Evolutionary conservation across 2,113 vertebrate genomes (phyloP).

Genomic region (Thunnus maccoyii): DNA sequence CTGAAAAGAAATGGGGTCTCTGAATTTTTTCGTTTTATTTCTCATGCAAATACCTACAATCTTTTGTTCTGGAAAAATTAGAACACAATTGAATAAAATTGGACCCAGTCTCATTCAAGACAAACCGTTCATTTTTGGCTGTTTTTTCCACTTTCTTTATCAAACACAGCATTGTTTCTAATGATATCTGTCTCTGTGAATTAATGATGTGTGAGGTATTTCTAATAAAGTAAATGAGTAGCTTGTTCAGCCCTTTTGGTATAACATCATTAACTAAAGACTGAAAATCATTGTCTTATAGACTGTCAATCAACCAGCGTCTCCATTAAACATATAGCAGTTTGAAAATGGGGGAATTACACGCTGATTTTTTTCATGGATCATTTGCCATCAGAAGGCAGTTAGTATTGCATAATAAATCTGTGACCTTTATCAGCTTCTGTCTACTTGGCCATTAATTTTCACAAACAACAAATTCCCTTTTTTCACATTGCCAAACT

Average conservation of each 20-base stretch:
- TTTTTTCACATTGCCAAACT: slow-evolving; percentile 9
- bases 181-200: neutral
- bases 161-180: neutral
- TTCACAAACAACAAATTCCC: slow-evolving; percentile 15
- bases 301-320: neutral
- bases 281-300: neutral
- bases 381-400: slow-evolving; percentile 26
- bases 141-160: neutral
- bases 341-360: slow-evolving; percentile 3
- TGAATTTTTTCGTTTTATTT: too few relatives aligned
- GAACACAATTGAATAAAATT: slow-evolving; percentile 7
- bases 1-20: too few relatives aligned
- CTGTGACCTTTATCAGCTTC: slow-evolving; percentile 37
- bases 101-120: slow-evolving; percentile 10
- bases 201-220: slow-evolving; percentile 35
- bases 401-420: slow-evolving; percentile 28
- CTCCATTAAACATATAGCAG: neutral
- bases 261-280: neutral
- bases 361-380: slow-evolving; percentile 3
- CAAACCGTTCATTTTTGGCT: neutral
- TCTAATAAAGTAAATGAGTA: neutral
- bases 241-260: neutral
- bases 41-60: too few relatives aligned
- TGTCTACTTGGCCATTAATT: slow-evolving; percentile 31
- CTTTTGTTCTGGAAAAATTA: neutral